phyloP scores from a whole-genome alignment of 2,888 invertebrate species.

The Drosophila hawaiiensis region DNA sequence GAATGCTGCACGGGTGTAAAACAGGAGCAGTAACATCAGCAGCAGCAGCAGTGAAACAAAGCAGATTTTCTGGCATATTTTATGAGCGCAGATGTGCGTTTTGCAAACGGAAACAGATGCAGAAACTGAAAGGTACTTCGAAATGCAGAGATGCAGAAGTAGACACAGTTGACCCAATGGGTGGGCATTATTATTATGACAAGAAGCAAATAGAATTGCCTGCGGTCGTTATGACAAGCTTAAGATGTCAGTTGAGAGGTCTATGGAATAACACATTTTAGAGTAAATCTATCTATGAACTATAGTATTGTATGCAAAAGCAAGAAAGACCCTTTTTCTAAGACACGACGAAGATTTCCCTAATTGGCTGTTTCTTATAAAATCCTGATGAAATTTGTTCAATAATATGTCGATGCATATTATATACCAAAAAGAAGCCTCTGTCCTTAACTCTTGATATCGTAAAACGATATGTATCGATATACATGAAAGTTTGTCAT shows the following conservation, averaged over 20 bases:
- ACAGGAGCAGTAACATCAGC: slow-evolving; percentile 14
- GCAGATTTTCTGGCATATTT: slow-evolving; percentile 71
- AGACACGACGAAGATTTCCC: not conserved
- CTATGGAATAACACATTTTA: not conserved
- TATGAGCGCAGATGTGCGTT: slow-evolving; percentile 60
- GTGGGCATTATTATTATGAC: slow-evolving; percentile 27
- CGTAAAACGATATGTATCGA: no score
- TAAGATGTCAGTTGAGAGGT: no score
- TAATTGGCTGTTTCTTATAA: not conserved
- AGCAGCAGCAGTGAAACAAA: slow-evolving; percentile 28
- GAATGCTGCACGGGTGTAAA: slow-evolving; percentile 28
- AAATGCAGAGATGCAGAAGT: slow-evolving; percentile 6
- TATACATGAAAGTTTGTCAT: no score
- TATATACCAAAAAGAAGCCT: no score
- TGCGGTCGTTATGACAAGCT: not conserved
- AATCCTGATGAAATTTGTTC: not conserved
- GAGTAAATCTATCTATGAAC: not conserved
- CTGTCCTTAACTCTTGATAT: no score
- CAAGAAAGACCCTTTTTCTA: not conserved
- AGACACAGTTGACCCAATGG: slow-evolving; percentile 34
- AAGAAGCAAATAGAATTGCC: not conserved
- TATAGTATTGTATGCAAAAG: not conserved
- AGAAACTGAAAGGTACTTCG: slow-evolving; percentile 9
- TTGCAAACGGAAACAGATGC: not conserved
- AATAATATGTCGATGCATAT: no score